Evolutionary conservation across 2,888 invertebrate species (phyloP).

Genomic region (Xanthia icteritia): DNA sequence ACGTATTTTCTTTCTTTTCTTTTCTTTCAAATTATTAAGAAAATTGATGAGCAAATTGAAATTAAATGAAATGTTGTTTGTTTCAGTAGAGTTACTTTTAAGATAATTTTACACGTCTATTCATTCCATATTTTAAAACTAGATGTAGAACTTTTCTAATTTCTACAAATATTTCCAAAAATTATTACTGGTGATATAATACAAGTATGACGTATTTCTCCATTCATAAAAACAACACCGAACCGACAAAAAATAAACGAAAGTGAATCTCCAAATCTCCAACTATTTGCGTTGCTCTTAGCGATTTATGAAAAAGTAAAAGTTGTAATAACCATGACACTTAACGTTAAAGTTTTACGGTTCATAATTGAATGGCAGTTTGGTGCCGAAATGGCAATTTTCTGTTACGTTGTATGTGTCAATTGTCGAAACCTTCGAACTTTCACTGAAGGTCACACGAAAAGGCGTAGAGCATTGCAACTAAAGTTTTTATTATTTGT

Average conservation of each 20-base stretch:
- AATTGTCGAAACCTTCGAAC: slow-evolving; percentile 74
- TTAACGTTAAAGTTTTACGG: slow-evolving; percentile 69
- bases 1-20: too few species aligned
- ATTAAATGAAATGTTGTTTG: too few species aligned
- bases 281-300: slow-evolving; percentile 73
- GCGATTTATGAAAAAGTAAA: slow-evolving; percentile 78
- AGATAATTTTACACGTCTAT: too few species aligned
- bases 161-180: neutral
- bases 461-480: slow-evolving; percentile 63
- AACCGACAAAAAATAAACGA: slow-evolving; percentile 68
- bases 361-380: slow-evolving; percentile 65
- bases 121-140: too few species aligned
- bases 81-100: too few species aligned
- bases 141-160: neutral
- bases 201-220: slow-evolving; percentile 22
- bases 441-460: slow-evolving; percentile 86
- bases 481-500: slow-evolving; percentile 41
- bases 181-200: neutral
- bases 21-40: too few species aligned
- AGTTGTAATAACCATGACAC: slow-evolving; percentile 65
- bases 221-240: slow-evolving; percentile 31
- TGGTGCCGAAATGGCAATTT: slow-evolving; percentile 68
- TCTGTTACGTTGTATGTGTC: slow-evolving; percentile 78
- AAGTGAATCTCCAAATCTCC: slow-evolving; percentile 79
- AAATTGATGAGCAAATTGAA: too few species aligned